phyloP scores from a whole-genome alignment of 2,113 vertebrate genomes.

The Synodontis membranacea region DNA sequence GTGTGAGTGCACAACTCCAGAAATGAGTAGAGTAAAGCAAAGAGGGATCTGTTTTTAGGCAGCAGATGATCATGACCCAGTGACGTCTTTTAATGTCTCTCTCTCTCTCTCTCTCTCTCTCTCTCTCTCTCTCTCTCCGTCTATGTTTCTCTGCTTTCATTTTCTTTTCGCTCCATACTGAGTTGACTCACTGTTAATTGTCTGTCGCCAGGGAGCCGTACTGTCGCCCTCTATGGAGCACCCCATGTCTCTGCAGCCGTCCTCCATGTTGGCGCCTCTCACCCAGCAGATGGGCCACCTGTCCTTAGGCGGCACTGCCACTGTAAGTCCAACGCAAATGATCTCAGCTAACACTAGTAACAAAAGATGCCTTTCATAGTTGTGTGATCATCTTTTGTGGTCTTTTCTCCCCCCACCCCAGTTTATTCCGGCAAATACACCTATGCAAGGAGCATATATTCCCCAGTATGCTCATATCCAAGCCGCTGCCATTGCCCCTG shows the following conservation, averaged over 20 bases:
- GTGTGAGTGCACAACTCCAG: background rate
- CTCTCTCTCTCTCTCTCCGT: background rate
- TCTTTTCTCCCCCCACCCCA: constrained; percentile 66
- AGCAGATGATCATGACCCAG: background rate
- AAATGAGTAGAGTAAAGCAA: background rate
- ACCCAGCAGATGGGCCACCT: constrained; percentile 99
- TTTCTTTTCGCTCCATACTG: background rate
- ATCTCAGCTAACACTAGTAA: background rate
- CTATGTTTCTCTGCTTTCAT: background rate
- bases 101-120: constrained; percentile 11
- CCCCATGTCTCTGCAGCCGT: constrained; percentile 94
- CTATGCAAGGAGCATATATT: constrained; percentile 95
- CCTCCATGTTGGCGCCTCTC: constrained; percentile 89
- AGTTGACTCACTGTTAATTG: background rate
- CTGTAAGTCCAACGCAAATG: constrained; percentile 70
- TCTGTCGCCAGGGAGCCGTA: constrained; percentile 66
- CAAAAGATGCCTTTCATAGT: constrained; percentile 13
- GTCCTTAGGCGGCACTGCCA: constrained; percentile 90
- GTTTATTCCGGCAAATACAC: constrained; percentile 94
- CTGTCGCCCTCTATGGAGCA: constrained; percentile 82
- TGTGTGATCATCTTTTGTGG: background rate
- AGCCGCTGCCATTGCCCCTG: constrained; percentile 83
- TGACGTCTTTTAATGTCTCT: background rate
- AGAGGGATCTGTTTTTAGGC: background rate
- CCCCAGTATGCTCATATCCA: constrained; percentile 92